Percentiles rank a stretch among this genome's conserved stretches.
These are phyloP conservation scores for Mayetiola destructor DNA, from an alignment of 2,888 invertebrate genomes.

Conservation along the genomic window DNA sequence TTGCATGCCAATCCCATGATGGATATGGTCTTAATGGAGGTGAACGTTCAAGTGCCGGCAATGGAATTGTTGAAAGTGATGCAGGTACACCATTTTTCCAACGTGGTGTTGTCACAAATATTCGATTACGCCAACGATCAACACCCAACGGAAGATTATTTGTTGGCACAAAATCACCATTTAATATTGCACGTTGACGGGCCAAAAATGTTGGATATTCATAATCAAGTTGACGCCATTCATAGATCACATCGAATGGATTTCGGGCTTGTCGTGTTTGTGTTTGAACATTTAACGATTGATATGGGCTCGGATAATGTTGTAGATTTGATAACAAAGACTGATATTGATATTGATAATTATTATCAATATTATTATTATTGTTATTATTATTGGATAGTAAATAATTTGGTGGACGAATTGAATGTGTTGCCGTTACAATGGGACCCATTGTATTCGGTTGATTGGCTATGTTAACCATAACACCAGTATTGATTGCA, in stretches of 20 bases:
- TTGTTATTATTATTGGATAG: neutral
- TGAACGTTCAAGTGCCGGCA: constrained; percentile 43
- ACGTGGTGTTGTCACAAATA: constrained; percentile 62
- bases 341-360: neutral
- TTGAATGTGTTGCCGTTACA: neutral
- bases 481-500: neutral
- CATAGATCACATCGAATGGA: constrained; percentile 39
- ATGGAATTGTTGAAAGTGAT: constrained; percentile 49
- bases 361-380: no score
- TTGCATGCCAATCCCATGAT: constrained; percentile 55
- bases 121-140: constrained; percentile 50
- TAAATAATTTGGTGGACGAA: neutral
- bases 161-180: constrained; percentile 47
- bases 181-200: constrained; percentile 43
- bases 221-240: constrained; percentile 62
- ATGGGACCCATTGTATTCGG: neutral
- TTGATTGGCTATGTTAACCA: neutral
- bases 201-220: constrained; percentile 44
- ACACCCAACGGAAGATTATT: constrained; percentile 55
- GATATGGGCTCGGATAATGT: no score
- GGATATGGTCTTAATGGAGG: constrained; percentile 64
- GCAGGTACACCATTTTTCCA: constrained; percentile 64
- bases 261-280: neutral
- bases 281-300: no score
- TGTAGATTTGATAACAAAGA: neutral